A percentile compares a stretch with the other conserved stretches of the same genome.
phyloP scores from a whole-genome alignment of 2,797 vertebrate species.

The Gallirallus australis region DNA sequence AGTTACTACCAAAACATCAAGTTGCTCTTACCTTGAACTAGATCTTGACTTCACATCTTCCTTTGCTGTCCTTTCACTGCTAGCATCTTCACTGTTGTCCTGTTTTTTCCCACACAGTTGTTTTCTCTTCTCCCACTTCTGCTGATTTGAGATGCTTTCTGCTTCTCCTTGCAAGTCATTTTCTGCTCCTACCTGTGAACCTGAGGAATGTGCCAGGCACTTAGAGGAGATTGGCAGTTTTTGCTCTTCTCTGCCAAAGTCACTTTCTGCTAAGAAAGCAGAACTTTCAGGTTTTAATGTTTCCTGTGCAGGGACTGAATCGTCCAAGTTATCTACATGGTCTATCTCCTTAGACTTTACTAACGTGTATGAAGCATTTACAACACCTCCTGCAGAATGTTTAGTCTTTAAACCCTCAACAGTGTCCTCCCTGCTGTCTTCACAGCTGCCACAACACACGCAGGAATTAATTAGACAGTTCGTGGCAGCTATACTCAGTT shows the following conservation, averaged over 20 bases:
- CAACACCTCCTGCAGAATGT: conserved; percentile 77
- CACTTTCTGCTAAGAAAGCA: conserved; percentile 64
- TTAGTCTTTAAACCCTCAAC: conserved; percentile 81
- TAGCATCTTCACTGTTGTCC: conserved; percentile 50
- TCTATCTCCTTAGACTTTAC: conserved; percentile 77
- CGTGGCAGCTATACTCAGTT: conserved; percentile 84
- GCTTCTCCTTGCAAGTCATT: conserved; percentile 62
- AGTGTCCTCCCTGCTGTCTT: conserved; percentile 85
- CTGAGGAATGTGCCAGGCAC: conserved; percentile 84
- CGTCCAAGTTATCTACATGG: conserved; percentile 74
- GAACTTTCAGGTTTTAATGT: conserved; percentile 67
- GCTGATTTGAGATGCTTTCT: conserved; percentile 62
- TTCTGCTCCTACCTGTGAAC: conserved; percentile 71
- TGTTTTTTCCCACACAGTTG: conserved; percentile 59
- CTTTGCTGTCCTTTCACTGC: conserved; percentile 56
- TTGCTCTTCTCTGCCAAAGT: conserved; percentile 61
- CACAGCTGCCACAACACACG: conserved; percentile 94
- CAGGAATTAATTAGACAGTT: conserved; percentile 95
- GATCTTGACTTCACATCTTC: conserved; percentile 77
- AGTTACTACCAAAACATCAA: not conserved
- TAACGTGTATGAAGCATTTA: conserved; percentile 84
- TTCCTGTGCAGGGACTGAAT: conserved; percentile 62
- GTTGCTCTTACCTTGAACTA: conserved; percentile 75
- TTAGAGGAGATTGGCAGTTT: conserved; percentile 80
- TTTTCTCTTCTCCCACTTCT: conserved; percentile 76